Base-by-base conservation (phyloP, 2,113 vertebrate species). In the Nycticebus coucang region DNA sequence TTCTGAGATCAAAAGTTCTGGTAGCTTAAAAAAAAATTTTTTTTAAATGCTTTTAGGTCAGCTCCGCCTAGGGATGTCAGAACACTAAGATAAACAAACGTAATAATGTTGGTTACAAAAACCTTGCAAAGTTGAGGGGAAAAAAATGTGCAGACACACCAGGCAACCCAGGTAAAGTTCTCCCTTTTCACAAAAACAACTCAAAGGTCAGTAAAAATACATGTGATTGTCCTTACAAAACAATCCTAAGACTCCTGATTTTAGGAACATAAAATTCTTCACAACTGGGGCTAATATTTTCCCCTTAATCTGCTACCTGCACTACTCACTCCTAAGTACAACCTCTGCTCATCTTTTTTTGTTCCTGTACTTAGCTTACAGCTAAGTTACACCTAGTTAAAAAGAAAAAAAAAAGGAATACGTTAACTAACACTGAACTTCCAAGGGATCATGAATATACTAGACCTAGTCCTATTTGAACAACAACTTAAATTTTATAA, bases 181-280 rank as follows among this genome's bases (percentile, higher is more conserved):
- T 26, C 53, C 53, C n/a, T 82, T 87, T 95, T 57, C 41, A 88
- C 85, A 85, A 71, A 93, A 77, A 68, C 69, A 88, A n/a, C 21
- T 93, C 30, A 59, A 2, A 87, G 59, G 37, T 79, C 55, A 2
- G 26, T 80, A 93, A 93, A 53, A 62, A 24, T 22, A 62, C 55
- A 82, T 12, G 50, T 71, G 17, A 50, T 2, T 71, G 30, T 71
- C 19, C 62, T 62, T 41, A 78, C 2, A 74, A 33, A 64, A 88
- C 37, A 87, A 95, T 22, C 62, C 87, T 19, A 84, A 87, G 9
- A 50, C 33, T 72, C 53, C 41, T 41, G 24, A 45, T 35, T 93
- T 82, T 89, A 87, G 90, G 37, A 69, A 45, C 64, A 87, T 45
- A 93, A 93, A 79, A 66, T 59, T 57, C 33, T 89, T 95, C 69